A percentile compares a stretch with the other conserved stretches of the same genome.
Conservation (phyloP, 2,113 vertebrate species). For the Ploceus nigricollis region DNA sequence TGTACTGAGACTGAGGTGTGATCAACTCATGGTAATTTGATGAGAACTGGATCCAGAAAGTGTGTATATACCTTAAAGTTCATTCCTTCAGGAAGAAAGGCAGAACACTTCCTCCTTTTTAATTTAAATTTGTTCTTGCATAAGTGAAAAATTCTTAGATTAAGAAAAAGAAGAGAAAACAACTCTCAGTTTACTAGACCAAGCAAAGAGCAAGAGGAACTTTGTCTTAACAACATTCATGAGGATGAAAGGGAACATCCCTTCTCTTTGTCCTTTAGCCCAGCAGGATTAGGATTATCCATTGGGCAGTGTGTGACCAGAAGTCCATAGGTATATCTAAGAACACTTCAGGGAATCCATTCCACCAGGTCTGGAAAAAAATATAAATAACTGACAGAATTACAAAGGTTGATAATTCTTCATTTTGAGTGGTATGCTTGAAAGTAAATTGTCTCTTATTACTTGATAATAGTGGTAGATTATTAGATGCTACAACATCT, state of each 20-base stretch:
- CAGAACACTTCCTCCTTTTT: background rate
- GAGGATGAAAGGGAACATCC: background rate
- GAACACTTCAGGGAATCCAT: background rate
- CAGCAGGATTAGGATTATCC: background rate
- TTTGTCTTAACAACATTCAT: background rate
- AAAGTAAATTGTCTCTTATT: background rate
- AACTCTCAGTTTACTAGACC: background rate
- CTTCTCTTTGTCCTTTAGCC: background rate
- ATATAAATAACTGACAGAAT: background rate
- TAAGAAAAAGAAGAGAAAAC: background rate
- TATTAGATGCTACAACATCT: background rate
- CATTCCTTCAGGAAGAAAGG: background rate
- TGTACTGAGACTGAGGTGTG: background rate
- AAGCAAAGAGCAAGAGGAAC: background rate
- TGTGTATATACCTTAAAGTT: background rate
- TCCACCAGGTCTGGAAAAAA: background rate
- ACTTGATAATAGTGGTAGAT: background rate
- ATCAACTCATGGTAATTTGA: background rate
- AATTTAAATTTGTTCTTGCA: background rate
- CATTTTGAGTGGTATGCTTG: background rate
- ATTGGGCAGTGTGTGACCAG: background rate
- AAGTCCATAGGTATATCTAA: background rate
- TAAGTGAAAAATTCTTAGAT: background rate
- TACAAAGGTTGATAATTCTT: background rate
- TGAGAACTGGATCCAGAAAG: background rate